Percentiles rank a stretch among this genome's conserved stretches.
These are phyloP conservation scores for Gobio occitaniae DNA, from an alignment of 2,797 vertebrate genomes.

Conservation along the genomic window DNA sequence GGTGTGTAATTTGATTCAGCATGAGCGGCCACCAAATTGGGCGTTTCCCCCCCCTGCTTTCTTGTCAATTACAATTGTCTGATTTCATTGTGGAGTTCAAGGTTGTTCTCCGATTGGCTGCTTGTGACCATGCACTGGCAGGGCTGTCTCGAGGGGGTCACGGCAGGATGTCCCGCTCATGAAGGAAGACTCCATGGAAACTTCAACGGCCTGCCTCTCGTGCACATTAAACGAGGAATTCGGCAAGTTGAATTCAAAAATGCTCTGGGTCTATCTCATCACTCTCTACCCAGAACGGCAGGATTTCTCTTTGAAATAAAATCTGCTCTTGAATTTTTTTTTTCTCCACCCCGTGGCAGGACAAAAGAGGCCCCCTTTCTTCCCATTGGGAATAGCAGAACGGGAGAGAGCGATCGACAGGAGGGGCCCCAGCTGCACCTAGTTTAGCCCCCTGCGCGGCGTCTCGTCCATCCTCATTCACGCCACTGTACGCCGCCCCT, in stretches of 20 bases:
- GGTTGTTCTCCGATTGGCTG: constrained; percentile 67
- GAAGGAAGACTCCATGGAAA: constrained; percentile 64
- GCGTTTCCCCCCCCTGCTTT: constrained; percentile 77
- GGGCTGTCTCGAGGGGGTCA: constrained; percentile 64
- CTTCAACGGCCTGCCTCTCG: constrained; percentile 61
- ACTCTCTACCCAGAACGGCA: constrained; percentile 26
- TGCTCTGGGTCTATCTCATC: constrained; percentile 7
- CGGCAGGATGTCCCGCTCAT: constrained; percentile 72
- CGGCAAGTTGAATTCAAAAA: neutral
- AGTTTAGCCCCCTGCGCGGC: constrained; percentile 51
- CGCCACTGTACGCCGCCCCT: constrained; percentile 49
- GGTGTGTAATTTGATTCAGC: constrained; percentile 84
- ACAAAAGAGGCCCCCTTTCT: constrained; percentile 77
- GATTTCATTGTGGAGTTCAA: constrained; percentile 78
- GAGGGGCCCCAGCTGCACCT: constrained; percentile 77
- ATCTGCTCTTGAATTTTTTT: constrained; percentile 66
- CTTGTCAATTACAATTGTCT: constrained; percentile 84
- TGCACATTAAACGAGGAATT: constrained; percentile 54
- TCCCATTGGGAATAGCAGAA: constrained; percentile 69
- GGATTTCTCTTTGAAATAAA: constrained; percentile 61
- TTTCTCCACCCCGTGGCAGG: constrained; percentile 64
- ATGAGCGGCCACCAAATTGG: constrained; percentile 80
- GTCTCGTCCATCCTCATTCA: constrained; percentile 52
- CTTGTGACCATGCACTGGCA: constrained; percentile 50
- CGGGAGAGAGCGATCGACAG: constrained; percentile 63